phyloP scores from a whole-genome alignment of 2,888 invertebrate genomes.

The Cremastinae sp. region DNA sequence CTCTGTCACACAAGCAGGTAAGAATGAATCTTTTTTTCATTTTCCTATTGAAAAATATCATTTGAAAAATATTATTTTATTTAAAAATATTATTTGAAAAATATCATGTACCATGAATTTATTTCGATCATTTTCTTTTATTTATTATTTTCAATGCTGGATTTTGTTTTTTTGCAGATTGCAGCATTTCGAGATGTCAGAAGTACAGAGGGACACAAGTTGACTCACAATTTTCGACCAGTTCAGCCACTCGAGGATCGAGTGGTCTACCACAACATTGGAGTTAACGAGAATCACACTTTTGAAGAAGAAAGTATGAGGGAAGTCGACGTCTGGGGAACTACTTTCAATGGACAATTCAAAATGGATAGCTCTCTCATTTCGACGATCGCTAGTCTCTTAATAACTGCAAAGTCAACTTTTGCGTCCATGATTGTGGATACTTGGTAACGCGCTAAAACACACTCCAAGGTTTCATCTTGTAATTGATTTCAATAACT shows the following conservation, averaged over 20 bases:
- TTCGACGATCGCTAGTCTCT: conserved; percentile 33
- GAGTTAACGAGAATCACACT: conserved; percentile 61
- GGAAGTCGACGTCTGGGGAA: no score
- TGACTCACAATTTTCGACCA: conserved; percentile 91
- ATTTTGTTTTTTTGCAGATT: conserved; percentile 82
- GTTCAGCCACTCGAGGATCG: conserved; percentile 90
- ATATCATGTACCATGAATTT: no score
- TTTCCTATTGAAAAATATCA: background rate
- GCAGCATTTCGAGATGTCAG: conserved; percentile 87
- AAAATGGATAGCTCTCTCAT: conserved; percentile 24
- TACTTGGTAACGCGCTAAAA: conserved; percentile 29
- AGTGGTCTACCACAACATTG: conserved; percentile 84
- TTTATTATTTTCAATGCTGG: background rate
- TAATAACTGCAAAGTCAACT: conserved; percentile 42
- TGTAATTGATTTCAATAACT: no score
- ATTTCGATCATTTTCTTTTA: background rate
- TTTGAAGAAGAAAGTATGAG: conserved; percentile 9
- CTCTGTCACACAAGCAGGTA: conserved; percentile 86
- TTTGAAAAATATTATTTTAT: no score
- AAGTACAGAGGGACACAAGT: conserved; percentile 83
- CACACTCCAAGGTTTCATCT: background rate
- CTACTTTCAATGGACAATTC: conserved; percentile 63
- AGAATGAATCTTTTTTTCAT: background rate
- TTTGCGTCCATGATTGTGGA: conserved; percentile 25
- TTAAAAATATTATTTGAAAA: no score